These are phyloP conservation scores for Ips nitidus DNA, from an alignment of 1,140 invertebrate genomes.

Conservation along the genomic window DNA sequence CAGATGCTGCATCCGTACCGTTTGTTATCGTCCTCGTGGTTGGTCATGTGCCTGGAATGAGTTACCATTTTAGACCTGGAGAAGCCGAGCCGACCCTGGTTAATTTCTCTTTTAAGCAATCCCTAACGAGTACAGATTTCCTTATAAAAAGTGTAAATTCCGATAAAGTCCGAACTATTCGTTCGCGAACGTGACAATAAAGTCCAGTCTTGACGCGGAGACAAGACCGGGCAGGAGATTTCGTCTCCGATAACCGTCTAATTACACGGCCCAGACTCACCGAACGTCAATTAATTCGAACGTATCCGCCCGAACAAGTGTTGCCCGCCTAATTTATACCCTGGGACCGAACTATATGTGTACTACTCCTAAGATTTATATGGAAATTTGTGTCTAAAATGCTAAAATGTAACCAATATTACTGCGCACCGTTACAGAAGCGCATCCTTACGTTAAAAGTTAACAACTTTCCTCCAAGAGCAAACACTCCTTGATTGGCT, in stretches of 20 bases:
- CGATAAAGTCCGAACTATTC: slow-evolving; percentile 28
- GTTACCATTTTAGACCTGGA: neutral
- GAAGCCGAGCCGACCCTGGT: neutral
- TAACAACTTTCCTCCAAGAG: too few relatives aligned
- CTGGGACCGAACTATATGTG: slow-evolving; percentile 20
- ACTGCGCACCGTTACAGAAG: too few relatives aligned
- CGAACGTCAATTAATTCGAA: slow-evolving; percentile 40
- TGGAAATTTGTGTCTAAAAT: neutral
- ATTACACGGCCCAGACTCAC: slow-evolving; percentile 42
- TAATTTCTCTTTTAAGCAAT: slow-evolving; percentile 14
- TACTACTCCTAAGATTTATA: slow-evolving; percentile 19
- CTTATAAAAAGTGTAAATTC: slow-evolving; percentile 26
- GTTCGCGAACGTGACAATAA: slow-evolving; percentile 35
- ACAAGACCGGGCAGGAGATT: slow-evolving; percentile 37
- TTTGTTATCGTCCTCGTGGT: slow-evolving; percentile 60
- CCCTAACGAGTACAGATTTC: slow-evolving; percentile 21
- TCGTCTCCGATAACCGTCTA: slow-evolving; percentile 43
- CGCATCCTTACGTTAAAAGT: too few relatives aligned
- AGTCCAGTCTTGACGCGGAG: slow-evolving; percentile 32
- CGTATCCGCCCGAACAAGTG: slow-evolving; percentile 34
- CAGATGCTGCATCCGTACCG: slow-evolving; percentile 65
- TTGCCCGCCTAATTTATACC: slow-evolving; percentile 31
- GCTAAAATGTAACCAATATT: too few relatives aligned
- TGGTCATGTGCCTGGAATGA: slow-evolving; percentile 57
- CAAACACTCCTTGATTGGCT: too few relatives aligned